Base-by-base conservation (phyloP, 2,888 invertebrate species). In the Brachylomia viminalis region DNA sequence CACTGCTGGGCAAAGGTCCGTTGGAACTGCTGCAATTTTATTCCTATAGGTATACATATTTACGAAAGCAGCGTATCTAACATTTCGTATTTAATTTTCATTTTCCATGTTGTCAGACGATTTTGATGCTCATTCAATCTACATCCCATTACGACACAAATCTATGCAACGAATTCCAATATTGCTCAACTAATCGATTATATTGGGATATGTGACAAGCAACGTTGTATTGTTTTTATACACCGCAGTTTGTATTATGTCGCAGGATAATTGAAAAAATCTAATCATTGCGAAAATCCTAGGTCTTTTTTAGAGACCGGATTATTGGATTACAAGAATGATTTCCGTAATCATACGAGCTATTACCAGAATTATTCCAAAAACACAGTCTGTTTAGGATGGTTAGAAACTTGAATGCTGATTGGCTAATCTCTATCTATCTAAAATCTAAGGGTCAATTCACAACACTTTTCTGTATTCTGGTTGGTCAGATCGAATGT, bases 81-180 rank as follows among this genome's bases (percentile, higher is more conserved):
- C 20, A 73, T 80, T 73, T 58, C 6, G 8, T 27, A 38, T 64
- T 52, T 20, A 54, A 66, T 82, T 54, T 54, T 61, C 10, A 66
- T 82, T 54, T 54, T 61, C 10, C 20, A 54, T 61, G 23, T 27
- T 33, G 15, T 66, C 42, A 56, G 11, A 77, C n/a, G 7, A 82
- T 66, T 49, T 82, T 54, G 59, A 78, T 82, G 15, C 6, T 47
- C 65, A 54, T 58, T 82, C 33, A 58, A 52, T 76, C 45, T 42
- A 38, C 65, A 54, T 66, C 30, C 27, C 47, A 77, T 77, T 56
- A 61, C 77, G 15, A 49, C 54, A 67, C 33, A 77, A 49, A 65
- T n/a, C 20, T 62, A 52, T 56, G 52, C 42, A 42, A 23, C 11
- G 33, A 49, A 64, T 82, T 82, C 23, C 61, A 67, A 47, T 64